Evolutionary conservation across 2,888 invertebrate species (phyloP).

Genomic region (Rhopalosiphum nymphaeae): DNA sequence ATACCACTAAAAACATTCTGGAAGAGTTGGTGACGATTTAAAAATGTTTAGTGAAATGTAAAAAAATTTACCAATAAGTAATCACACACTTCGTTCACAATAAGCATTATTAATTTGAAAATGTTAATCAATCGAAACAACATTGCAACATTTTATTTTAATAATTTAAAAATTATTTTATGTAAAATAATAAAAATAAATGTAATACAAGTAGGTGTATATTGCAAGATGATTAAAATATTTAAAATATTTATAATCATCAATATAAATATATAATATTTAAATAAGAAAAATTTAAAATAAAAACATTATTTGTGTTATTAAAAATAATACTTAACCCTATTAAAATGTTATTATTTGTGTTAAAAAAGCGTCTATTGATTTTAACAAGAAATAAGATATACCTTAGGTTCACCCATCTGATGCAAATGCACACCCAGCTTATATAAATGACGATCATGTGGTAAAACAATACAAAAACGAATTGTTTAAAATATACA

Average conservation of each 20-base stretch:
- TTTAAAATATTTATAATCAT: not conserved
- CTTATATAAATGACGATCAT: no score
- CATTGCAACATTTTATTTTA: not conserved
- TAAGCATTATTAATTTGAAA: not conserved
- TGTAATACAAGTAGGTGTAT: not conserved
- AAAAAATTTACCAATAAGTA: not conserved
- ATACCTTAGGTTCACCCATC: no score
- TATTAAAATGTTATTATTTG: no score
- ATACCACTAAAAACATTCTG: not conserved
- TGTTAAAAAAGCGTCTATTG: no score
- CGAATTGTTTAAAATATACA: no score
- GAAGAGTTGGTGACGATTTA: accelerated
- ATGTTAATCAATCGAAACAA: not conserved
- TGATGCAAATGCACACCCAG: no score
- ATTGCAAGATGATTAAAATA: no score
- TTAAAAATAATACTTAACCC: no score
- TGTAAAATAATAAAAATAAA: not conserved
- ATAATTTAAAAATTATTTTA: not conserved
- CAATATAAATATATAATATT: not conserved
- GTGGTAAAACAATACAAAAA: no score
- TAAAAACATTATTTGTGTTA: no score
- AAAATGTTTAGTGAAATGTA: not conserved
- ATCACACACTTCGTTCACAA: not conserved
- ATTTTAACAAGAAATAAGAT: no score
- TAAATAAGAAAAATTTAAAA: not conserved